A percentile compares a stretch with the other conserved stretches of the same genome.
Evolutionary conservation across 2,888 invertebrate species (phyloP).

Genomic region (Acrobasis consociella): DNA sequence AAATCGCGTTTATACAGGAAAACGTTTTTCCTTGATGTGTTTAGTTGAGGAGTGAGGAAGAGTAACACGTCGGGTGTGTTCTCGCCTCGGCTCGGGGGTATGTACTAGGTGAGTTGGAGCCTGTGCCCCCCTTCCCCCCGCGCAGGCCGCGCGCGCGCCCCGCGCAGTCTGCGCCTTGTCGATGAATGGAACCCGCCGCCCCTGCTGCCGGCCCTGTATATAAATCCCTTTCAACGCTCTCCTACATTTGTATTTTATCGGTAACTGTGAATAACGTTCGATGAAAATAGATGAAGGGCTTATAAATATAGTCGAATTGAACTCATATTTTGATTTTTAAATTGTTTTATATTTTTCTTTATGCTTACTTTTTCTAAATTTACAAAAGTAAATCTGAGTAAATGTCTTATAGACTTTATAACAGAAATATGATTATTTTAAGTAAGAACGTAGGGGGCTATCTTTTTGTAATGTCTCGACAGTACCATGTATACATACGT

Average conservation of each 20-base stretch:
- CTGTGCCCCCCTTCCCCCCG: slow-evolving; percentile 37
- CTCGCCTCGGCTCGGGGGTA: slow-evolving; percentile 45
- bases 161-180: slow-evolving; percentile 71
- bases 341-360: slow-evolving; percentile 12
- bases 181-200: slow-evolving; percentile 72
- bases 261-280: slow-evolving; percentile 62
- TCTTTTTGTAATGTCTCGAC: too few species aligned
- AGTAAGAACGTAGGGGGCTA: too few species aligned
- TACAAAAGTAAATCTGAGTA: too few species aligned
- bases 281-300: slow-evolving; percentile 67
- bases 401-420: too few species aligned
- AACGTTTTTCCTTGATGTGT: background rate
- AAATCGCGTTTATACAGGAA: background rate
- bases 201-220: slow-evolving; percentile 54
- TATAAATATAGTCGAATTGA: slow-evolving; percentile 53
- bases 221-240: slow-evolving; percentile 58
- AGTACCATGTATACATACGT: too few species aligned
- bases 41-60: background rate
- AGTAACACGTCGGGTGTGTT: slow-evolving; percentile 37
- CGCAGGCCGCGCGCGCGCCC: slow-evolving; percentile 40
- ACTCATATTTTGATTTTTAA: slow-evolving; percentile 23
- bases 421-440: too few species aligned
- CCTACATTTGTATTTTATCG: slow-evolving; percentile 65
- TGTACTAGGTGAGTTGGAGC: slow-evolving; percentile 65
- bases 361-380: background rate